Base-by-base conservation (phyloP, 2,113 vertebrate species). In the Clarias macrocephalus region DNA sequence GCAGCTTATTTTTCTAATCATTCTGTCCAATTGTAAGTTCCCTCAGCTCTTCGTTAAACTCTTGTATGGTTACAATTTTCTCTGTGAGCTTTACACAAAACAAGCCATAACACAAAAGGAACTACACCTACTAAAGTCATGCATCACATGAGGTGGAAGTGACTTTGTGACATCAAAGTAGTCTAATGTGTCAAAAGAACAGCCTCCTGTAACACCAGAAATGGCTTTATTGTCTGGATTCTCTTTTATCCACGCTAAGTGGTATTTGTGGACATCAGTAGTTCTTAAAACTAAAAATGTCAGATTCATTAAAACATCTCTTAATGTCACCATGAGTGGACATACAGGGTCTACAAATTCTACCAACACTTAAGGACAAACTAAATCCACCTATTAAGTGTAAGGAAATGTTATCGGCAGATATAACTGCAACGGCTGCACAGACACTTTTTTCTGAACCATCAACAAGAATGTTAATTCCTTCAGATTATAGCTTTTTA, bases 311-410 rank as follows among this genome's bases (percentile, higher is more conserved):
- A 42, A 42, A 42, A 5, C 52, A 21, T 86, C 6, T 86, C 54
- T 72, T 54, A 70, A 70, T 42, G 42, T 42, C 42, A 42, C 42
- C 3, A 86, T 82, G 85, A 10, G 79, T 82, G 7, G 56, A 65
- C 77, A 88, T 81, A 28, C 76, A 88, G 52, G 68, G 80, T 15
- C 62, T 65, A 80, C 86, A 88, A 11, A 88, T 85, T 68, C 65
- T 68, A 37, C 87, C 54, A 68, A 10, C 37, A 56, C n/a, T 82
- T 30, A 88, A 88, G 3, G 68, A 88, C 87, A 75, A 76, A 4
- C 56, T 54, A 19, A 88, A 88, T 60, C 87, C 56, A 60, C 83
- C 68, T n/a, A 88, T 85, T 42, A 81, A 25, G 37, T 88, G 79
- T n/a, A 77, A 72, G 8, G 83, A 82, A 33, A 85, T 23, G 23